A percentile compares a stretch with the other conserved stretches of the same genome.
Evolutionary conservation across 2,113 vertebrate genomes (phyloP).

Genomic region (Martes martes): DNA sequence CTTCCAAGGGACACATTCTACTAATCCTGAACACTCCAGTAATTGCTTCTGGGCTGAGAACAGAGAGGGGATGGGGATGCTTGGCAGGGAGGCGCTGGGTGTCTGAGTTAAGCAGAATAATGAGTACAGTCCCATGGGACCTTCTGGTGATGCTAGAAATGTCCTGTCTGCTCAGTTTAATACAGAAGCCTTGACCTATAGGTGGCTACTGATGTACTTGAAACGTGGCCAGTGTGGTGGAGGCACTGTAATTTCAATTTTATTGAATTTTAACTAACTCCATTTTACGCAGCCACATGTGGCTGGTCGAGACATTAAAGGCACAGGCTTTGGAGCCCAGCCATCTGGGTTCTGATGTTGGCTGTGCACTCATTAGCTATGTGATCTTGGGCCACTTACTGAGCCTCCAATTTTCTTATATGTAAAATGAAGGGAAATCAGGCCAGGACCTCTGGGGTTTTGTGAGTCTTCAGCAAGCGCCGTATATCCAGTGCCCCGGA

Average conservation of each 20-base stretch:
- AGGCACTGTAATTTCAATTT: background rate
- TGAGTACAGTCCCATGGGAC: background rate
- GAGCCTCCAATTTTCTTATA: background rate
- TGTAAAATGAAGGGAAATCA: background rate
- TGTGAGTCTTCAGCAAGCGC: background rate
- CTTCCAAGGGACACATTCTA: background rate
- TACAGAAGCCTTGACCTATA: background rate
- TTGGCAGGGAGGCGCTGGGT: background rate
- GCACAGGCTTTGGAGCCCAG: background rate
- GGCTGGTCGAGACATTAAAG: background rate
- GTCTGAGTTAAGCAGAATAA: background rate
- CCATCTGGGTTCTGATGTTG: background rate
- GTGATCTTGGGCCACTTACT: background rate
- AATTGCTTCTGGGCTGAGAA: background rate
- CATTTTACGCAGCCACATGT: background rate
- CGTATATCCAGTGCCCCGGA: fast-evolving
- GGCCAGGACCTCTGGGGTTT: background rate
- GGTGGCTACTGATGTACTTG: background rate
- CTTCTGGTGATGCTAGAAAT: background rate
- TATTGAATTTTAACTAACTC: background rate
- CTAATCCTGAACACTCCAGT: background rate
- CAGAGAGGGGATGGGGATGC: background rate
- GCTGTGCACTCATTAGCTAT: background rate
- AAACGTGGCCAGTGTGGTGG: background rate
- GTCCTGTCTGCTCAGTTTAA: background rate